Evolutionary conservation across 2,888 invertebrate genomes (phyloP).

Genomic region (Trichogramma dendrolimi): DNA sequence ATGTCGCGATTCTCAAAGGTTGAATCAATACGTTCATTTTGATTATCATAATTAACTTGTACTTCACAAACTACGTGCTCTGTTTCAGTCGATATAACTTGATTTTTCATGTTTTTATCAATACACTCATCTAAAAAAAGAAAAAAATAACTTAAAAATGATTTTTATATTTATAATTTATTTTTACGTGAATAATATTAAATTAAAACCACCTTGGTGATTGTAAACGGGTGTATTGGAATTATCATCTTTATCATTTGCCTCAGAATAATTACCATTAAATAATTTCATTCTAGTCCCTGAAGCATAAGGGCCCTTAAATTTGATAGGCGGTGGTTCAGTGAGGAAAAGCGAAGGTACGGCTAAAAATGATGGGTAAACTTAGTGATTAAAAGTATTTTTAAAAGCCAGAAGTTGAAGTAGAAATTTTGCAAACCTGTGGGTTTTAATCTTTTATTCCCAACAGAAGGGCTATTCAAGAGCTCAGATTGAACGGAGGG

Average conservation of each 20-base stretch:
- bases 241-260: slow-evolving; percentile 1
- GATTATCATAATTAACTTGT: neutral
- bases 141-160: no score
- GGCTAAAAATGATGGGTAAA: slow-evolving; percentile 13
- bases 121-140: neutral
- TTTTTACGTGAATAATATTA: no score
- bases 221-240: neutral
- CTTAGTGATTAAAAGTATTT: neutral
- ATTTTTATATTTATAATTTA: no score
- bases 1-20: neutral
- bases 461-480: neutral
- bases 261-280: slow-evolving; percentile 7
- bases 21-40: neutral
- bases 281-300: neutral
- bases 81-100: neutral
- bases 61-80: neutral
- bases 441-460: slow-evolving; percentile 15
- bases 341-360: slow-evolving; percentile 21
- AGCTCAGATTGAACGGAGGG: neutral
- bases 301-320: neutral
- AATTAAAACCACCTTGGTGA: no score
- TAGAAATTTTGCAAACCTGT: slow-evolving; percentile 13
- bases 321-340: slow-evolving; percentile 13
- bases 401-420: neutral
- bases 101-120: neutral